Evolutionary conservation across 2,888 invertebrate genomes (phyloP).

Genomic region (Gortyna flavago): DNA sequence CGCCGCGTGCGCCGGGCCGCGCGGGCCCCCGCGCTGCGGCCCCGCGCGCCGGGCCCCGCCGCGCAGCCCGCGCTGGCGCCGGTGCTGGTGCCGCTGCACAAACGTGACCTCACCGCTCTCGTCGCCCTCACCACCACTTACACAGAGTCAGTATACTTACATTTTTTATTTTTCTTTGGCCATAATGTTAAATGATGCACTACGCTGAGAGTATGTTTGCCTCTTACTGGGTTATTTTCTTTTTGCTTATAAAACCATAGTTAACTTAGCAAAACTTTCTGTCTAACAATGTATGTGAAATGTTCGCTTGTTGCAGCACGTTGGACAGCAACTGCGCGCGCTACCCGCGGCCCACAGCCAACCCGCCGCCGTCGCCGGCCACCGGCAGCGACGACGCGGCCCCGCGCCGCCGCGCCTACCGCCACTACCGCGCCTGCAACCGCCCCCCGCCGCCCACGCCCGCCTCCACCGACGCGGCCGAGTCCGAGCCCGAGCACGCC

Average conservation of each 20-base stretch:
- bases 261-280: neutral
- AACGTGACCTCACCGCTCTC: conserved; percentile 50
- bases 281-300: neutral
- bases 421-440: conserved; percentile 94
- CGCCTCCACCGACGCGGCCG: conserved; percentile 98
- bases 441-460: conserved; percentile 98
- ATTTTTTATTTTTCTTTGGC: neutral
- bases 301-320: conserved; percentile 81
- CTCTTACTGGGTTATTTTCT: no score
- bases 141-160: conserved; percentile 78
- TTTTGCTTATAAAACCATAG: no score
- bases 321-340: conserved; percentile 92
- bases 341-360: conserved; percentile 96
- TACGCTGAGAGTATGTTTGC: neutral
- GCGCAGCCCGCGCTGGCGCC: conserved; percentile 63
- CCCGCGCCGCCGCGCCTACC: conserved; percentile 93
- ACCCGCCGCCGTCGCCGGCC: conserved; percentile 97
- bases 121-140: conserved; percentile 63
- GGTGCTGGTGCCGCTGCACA: conserved; percentile 33
- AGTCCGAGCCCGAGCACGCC: conserved; percentile 94
- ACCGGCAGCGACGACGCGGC: conserved; percentile 93
- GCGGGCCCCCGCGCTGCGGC: conserved; percentile 67
- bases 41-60: conserved; percentile 67
- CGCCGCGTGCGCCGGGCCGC: conserved; percentile 48
- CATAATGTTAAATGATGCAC: no score